phyloP scores from a whole-genome alignment of 2,797 vertebrate species.

The Cacajao melanocephalus region DNA sequence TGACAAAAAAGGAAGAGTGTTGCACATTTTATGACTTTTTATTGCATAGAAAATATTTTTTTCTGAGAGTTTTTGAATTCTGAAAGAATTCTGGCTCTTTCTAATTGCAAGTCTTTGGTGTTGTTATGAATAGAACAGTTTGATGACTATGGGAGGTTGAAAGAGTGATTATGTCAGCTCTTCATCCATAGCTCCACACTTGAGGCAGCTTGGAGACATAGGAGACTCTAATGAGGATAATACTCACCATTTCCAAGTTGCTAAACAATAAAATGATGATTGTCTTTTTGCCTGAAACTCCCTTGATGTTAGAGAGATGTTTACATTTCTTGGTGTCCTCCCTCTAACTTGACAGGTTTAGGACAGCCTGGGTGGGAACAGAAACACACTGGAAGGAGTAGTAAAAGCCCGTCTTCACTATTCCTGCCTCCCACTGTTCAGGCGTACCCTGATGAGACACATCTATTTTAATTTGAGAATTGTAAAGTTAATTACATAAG shows the following conservation, averaged over 20 bases:
- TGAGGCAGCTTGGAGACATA: conserved; percentile 69
- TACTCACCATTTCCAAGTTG: conserved; percentile 68
- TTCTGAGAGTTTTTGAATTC: neutral
- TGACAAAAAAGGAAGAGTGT: neutral
- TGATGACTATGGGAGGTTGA: conserved; percentile 32
- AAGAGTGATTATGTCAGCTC: conserved; percentile 44
- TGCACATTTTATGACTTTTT: neutral
- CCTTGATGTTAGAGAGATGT: conserved; percentile 69
- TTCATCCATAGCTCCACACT: conserved; percentile 70
- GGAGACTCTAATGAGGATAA: conserved; percentile 66
- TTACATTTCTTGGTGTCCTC: conserved; percentile 67
- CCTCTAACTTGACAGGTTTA: neutral
- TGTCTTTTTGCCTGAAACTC: conserved; percentile 74
- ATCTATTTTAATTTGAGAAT: neutral
- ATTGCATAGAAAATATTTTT: neutral
- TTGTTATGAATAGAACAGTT: conserved; percentile 11
- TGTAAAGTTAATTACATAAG: neutral
- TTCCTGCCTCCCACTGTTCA: neutral
- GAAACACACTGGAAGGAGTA: neutral
- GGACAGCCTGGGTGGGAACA: neutral
- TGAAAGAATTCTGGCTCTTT: neutral
- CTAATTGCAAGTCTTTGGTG: neutral
- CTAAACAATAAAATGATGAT: conserved; percentile 67
- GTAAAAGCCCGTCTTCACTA: neutral
- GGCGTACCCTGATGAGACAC: neutral